Base-by-base conservation (phyloP, 2,797 vertebrate genomes). In the Heterohyrax brucei region DNA sequence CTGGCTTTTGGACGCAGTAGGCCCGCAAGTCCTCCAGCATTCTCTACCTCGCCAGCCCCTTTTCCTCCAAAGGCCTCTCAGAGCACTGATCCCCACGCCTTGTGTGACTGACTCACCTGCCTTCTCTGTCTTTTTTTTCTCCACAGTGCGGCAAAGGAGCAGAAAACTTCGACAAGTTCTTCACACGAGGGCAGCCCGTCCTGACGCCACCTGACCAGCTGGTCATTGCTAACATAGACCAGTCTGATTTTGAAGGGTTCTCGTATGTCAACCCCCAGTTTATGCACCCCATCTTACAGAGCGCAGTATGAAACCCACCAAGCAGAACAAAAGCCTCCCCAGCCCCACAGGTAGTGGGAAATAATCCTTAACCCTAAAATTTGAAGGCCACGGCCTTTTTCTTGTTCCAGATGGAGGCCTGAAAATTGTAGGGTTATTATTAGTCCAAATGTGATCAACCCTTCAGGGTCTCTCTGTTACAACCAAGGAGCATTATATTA, bases 81-180 rank as follows among this genome's bases (percentile, higher is more conserved):
- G 81, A 44, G n/a, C 12, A 8, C 48, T 0, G 24, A 22, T 2
- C 1, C 10, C 64, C 13, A 2, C 5, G 5, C 2, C 12, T 12
- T 1, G 1, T 19, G 13, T 26, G 19, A 61, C 4, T 3, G 3
- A 28, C 87, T 96, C 90, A 53, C 66, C 26, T 6, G 16, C 19
- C 72, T 4, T 7, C 26, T 33, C 28, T 28, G 3, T 97, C 13
- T 95, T 30, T 97, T 8, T 96, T 92, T 87, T 97, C 50, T 90
- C 93, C 88, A 14, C 99, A 99, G 99, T 99, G 99, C 3, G 99
- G 99, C 98, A 99, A 99, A 98, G 99, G 99, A 53, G 99, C 99
- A 0, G 99, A 99, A 96, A 99, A 99, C 98, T 99, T 99, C 0
- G 99, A 99, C 98, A 99, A 99, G 97, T 99, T 99, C 98, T 99